Base-by-base conservation (phyloP, 2,113 vertebrate genomes). In the Etia nguti region DNA sequence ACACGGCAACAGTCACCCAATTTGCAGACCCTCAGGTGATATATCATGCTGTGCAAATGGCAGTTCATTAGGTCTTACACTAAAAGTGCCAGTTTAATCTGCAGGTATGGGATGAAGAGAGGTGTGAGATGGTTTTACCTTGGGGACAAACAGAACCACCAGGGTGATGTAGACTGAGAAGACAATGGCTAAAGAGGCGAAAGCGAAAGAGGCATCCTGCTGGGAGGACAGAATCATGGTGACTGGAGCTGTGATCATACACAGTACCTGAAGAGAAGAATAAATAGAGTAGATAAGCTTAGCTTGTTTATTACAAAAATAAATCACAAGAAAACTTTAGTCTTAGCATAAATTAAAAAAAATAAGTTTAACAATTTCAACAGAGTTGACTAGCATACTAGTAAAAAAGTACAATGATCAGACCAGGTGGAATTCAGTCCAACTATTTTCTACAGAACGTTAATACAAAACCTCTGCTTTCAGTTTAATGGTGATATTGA, bases 81-180 rank as follows among this genome's bases (percentile, higher is more conserved):
- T 24, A 48, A 48, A 75, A 20, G 13, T 75, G 9, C 22, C 48
- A 16, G 24, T 75, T 75, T 29, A 75, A 20, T 75, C 15, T 75
- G 16, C 22, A 50, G 6, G 10, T 20, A 48, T 48, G 1, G 24
- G 43, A 75, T 29, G 43, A 75, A 31, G 70, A 31, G 10, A 11
- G 43, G 16, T 75, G 15, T 20, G 16, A 50, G 24, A 20, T 50
- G 43, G 15, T 50, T 48, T 75, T 85, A 98, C 98, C 98, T 99
- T 99, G 82, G 98, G 98, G 26, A 98, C 97, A 1, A 99, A 99
- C 12, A 99, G 98, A 85, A 99, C 98, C 9, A 99, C 98, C 80
- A 99, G 94, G 4, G 98, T 99, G 92, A 99, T 98, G 92, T 99
- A 99, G 88, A 97, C 98, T 15, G 98, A 99, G 96, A 99, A 99